Conservation (phyloP, 2,113 vertebrate genomes). For the Heterotilapia buettikoferi region DNA sequence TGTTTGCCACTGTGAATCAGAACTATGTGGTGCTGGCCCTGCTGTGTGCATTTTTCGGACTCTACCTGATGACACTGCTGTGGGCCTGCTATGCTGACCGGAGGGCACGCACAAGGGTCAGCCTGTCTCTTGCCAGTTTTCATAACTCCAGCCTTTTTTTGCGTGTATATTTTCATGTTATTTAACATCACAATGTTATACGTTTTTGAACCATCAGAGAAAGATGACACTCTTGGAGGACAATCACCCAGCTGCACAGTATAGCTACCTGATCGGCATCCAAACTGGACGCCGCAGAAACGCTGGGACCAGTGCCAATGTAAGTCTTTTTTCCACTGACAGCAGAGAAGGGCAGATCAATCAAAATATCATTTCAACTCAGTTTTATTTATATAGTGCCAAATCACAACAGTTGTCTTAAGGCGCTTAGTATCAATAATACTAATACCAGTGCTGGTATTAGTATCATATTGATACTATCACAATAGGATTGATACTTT, state of each 20-base stretch:
- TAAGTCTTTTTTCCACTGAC: conserved; percentile 20
- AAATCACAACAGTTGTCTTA: background rate
- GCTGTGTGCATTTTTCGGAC: conserved; percentile 70
- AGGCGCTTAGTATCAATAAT: background rate
- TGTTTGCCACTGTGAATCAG: conserved; percentile 66
- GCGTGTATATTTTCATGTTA: background rate
- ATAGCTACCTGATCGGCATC: conserved; percentile 75
- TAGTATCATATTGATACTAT: background rate
- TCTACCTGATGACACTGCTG: conserved; percentile 67
- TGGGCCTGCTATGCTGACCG: conserved; percentile 79
- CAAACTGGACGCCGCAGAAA: conserved; percentile 76
- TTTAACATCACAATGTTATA: background rate
- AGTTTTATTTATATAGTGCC: background rate
- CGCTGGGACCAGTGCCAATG: conserved; percentile 76
- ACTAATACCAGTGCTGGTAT: background rate
- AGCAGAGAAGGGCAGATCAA: background rate
- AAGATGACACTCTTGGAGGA: conserved; percentile 79
- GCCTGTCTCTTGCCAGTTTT: background rate
- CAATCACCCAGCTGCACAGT: conserved; percentile 69
- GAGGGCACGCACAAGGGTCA: conserved; percentile 72
- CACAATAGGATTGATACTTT: background rate
- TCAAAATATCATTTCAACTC: background rate
- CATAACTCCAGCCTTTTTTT: background rate
- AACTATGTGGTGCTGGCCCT: conserved; percentile 78
- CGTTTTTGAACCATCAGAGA: conserved; percentile 57